phyloP scores from a whole-genome alignment of 35 echinoderm and acorn worm genomes.

The Diadema setosum region DNA sequence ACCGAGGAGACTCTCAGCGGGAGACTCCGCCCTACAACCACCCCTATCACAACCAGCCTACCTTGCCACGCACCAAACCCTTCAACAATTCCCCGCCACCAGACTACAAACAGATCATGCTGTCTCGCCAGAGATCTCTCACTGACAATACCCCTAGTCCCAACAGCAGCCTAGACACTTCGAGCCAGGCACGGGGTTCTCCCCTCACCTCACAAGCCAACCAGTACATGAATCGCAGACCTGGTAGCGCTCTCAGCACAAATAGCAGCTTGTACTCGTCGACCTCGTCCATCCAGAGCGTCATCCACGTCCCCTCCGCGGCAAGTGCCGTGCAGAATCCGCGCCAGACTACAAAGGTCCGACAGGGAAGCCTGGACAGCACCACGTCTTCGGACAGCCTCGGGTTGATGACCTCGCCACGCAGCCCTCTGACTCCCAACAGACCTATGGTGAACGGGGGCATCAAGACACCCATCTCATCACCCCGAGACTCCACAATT shows the following conservation, averaged over 20 bases:
- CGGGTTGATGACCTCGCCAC: not conserved
- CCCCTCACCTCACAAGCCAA: not conserved
- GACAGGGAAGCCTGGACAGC: not conserved
- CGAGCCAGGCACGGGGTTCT: not conserved
- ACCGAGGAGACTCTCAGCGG: not conserved
- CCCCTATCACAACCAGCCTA: not conserved
- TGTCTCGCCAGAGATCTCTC: not conserved
- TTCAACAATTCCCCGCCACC: slow-evolving; percentile 35
- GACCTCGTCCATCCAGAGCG: slow-evolving; percentile 84
- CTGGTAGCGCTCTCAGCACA: slow-evolving; percentile 66
- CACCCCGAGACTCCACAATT: not conserved
- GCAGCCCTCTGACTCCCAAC: not conserved
- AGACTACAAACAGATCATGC: slow-evolving; percentile 18
- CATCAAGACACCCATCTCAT: not conserved
- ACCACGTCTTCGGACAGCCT: not conserved
- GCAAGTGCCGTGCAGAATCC: not conserved
- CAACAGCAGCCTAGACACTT: not conserved
- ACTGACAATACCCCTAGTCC: not conserved
- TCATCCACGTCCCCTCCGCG: slow-evolving; percentile 64
- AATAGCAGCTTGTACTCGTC: slow-evolving; percentile 88
- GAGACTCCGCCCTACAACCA: not conserved
- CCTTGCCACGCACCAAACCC: slow-evolving; percentile 30
- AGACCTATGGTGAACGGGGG: slow-evolving; percentile 45
- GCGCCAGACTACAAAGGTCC: not conserved
- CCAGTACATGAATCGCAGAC: slow-evolving; percentile 45